Conservation (phyloP, 2,888 invertebrate species). For the Trachelus iudaicus region DNA sequence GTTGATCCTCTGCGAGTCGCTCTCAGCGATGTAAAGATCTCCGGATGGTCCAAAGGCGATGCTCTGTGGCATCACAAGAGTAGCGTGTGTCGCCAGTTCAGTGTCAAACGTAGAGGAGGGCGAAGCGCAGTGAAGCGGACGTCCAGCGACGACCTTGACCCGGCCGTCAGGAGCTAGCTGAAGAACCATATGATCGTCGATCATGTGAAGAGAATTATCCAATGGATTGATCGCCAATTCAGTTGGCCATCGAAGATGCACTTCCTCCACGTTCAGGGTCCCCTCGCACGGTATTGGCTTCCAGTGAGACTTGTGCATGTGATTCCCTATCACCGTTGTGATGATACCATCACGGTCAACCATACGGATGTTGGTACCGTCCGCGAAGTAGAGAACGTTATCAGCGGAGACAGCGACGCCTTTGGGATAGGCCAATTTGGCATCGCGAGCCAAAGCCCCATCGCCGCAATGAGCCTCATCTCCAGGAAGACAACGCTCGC, state of each 20-base stretch:
- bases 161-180: slow-evolving; percentile 92
- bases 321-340: slow-evolving; percentile 91
- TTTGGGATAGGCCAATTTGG: slow-evolving; percentile 95
- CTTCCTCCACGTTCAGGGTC: slow-evolving; percentile 90
- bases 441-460: slow-evolving; percentile 90
- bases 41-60: slow-evolving; percentile 94
- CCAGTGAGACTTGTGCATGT: slow-evolving; percentile 94
- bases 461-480: slow-evolving; percentile 97
- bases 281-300: slow-evolving; percentile 94
- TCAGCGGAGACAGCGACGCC: slow-evolving; percentile 94
- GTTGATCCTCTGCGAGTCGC: slow-evolving; percentile 94
- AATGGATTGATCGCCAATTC: slow-evolving; percentile 93
- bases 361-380: slow-evolving; percentile 94
- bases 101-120: slow-evolving; percentile 83
- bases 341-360: slow-evolving; percentile 93
- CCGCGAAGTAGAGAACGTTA: slow-evolving; percentile 93
- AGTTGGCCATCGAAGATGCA: slow-evolving; percentile 96
- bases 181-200: slow-evolving; percentile 95
- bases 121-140: slow-evolving; percentile 92
- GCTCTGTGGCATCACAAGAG: slow-evolving; percentile 92
- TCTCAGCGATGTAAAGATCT: slow-evolving; percentile 93
- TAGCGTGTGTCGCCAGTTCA: slow-evolving; percentile 91
- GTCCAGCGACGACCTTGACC: slow-evolving; percentile 92
- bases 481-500: slow-evolving; percentile 91
- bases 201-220: slow-evolving; percentile 94